Percentiles rank a stretch among this genome's conserved stretches.
Evolutionary conservation across 2,797 vertebrate species (phyloP).

Genomic region (Chelidonichthys spinosus): DNA sequence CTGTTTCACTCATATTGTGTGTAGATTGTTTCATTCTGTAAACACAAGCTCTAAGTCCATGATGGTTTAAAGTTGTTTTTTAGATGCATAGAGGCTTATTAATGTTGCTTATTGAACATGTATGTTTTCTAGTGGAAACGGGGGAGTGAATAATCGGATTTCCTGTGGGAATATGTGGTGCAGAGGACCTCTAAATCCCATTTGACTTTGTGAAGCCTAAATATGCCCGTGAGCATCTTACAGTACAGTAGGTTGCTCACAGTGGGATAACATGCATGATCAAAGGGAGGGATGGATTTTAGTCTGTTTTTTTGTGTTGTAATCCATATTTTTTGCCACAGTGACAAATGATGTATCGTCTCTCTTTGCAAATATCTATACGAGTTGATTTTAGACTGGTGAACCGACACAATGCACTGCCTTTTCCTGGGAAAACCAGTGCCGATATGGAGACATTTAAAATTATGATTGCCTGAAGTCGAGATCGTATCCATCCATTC

Average conservation of each 20-base stretch:
- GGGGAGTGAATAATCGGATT: conserved; percentile 2
- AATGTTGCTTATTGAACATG: not conserved
- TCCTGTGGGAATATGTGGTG: not conserved
- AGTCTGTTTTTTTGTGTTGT: conserved; percentile 1
- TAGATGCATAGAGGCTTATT: not conserved
- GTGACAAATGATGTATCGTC: not conserved
- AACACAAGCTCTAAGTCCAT: not conserved
- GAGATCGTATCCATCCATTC: conserved; percentile 27
- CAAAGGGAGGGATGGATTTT: conserved; percentile 43
- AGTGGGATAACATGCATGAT: conserved; percentile 27
- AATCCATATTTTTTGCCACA: conserved; percentile 1
- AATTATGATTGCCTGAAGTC: conserved; percentile 29
- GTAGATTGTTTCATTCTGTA: not conserved
- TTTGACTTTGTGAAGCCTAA: conserved; percentile 38
- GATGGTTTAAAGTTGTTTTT: conserved; percentile 3
- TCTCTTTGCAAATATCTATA: conserved; percentile 2
- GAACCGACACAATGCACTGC: not conserved
- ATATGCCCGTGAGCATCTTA: conserved; percentile 31
- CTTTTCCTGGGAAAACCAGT: conserved; percentile 15
- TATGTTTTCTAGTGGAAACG: not conserved
- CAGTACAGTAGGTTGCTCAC: conserved; percentile 9
- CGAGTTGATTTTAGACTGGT: not conserved
- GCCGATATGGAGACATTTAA: conserved; percentile 27
- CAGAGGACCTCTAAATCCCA: conserved; percentile 10
- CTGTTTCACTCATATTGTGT: not conserved